Conservation (phyloP, 2,113 vertebrate genomes). For the Ceratotherium simum region DNA sequence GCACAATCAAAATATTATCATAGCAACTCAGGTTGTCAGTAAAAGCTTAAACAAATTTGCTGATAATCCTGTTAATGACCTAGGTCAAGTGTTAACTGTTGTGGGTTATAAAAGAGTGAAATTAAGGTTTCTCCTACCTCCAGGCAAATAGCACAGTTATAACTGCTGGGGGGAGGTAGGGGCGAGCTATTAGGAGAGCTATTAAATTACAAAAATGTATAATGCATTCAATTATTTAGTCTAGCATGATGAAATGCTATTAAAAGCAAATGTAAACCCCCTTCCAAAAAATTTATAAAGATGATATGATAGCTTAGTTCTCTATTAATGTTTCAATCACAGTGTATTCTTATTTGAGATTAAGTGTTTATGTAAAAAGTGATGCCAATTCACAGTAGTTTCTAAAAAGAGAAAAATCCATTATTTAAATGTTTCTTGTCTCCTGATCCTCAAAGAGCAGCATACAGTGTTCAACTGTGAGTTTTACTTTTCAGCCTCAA, state of each 20-base stretch:
- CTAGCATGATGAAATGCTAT: conserved; percentile 69
- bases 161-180: conserved; percentile 39
- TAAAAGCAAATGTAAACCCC: conserved; percentile 68
- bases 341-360: conserved; percentile 39
- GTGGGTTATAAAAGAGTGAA: conserved; percentile 90
- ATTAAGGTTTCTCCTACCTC: conserved; percentile 89
- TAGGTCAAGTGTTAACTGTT: conserved; percentile 93
- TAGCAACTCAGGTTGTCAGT: conserved; percentile 92
- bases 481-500: conserved; percentile 64
- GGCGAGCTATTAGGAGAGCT: conserved; percentile 80
- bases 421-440: conserved; percentile 73
- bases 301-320: conserved; percentile 68
- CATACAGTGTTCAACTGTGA: neutral
- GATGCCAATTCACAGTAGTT: conserved; percentile 27
- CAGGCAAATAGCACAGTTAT: conserved; percentile 85
- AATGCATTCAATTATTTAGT: conserved; percentile 78
- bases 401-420: conserved; percentile 9
- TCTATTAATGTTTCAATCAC: conserved; percentile 52
- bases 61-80: conserved; percentile 94
- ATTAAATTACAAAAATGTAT: conserved; percentile 85
- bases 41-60: conserved; percentile 93
- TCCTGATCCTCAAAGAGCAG: conserved; percentile 44
- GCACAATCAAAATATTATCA: conserved; percentile 91
- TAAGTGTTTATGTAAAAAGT: conserved; percentile 62
- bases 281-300: conserved; percentile 53